Base-by-base conservation (phyloP, 2,888 invertebrate genomes). In the Odontomyia ornata region DNA sequence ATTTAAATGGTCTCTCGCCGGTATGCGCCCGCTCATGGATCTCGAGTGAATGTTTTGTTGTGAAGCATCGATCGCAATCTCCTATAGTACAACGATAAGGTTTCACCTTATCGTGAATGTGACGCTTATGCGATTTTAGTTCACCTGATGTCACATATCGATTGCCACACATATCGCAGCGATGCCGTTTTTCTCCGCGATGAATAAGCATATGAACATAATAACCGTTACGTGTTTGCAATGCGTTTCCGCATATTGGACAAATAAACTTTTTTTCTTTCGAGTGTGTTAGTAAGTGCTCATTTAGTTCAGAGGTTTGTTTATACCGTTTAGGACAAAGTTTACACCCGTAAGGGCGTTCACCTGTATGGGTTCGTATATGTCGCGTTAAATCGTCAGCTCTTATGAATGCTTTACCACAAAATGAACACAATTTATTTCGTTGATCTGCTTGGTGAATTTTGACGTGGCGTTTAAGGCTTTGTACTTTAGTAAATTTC, bases 281-380 rank as follows among this genome's bases (percentile, higher is more conserved):
- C n/a, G 80, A 80, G 76, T 82, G 82, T 5, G 77, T 79, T 1
- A 80, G 75, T 71, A 80, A 80, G 36, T 82, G 82, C 47, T 81
- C 81, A 46, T 81, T 81, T 23, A 81, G 56, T 52, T 80, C 80
- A 1, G 80, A 80, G 30, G 81, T 80, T 76, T 82, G 82, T 43
- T 82, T 82, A 65, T 81, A 83, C 1, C 79, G 79, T 73, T 83
- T 83, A 1, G 80, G 78, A 52, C 84, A 84, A 0, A 80, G 76
- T 1, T 79, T 75, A 76, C 83, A 84, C 1, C 81, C 76, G 65
- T 82, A 83, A 1, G 82, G 82, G 18, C 82, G 78, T 65, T 83
- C 82, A n/a, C 81, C 81, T 0, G 82, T 82, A 77, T 84, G 84
- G 11, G 80, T 82, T 52, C 83, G 81, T 13, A 81, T 80, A 75